phyloP scores from a whole-genome alignment of 1,140 invertebrate species.

The Cydia splendana region DNA sequence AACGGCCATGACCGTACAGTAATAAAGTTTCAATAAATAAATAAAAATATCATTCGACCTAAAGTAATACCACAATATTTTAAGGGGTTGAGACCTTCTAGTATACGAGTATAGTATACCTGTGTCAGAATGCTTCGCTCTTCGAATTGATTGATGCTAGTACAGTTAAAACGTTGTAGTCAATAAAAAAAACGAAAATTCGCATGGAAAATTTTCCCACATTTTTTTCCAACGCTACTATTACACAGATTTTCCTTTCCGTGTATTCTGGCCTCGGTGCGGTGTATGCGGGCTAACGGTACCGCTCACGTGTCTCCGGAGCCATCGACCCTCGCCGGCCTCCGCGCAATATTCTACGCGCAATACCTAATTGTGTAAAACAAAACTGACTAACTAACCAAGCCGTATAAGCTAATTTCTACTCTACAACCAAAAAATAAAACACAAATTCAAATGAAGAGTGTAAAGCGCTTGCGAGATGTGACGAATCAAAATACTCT shows the following conservation, averaged over 20 bases:
- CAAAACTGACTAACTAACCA: conserved; percentile 44
- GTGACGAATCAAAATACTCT: not conserved
- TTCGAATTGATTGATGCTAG: too few species aligned
- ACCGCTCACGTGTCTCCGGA: conserved; percentile 72
- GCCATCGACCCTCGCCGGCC: conserved; percentile 75
- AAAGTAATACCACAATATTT: too few species aligned
- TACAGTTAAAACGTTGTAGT: too few species aligned
- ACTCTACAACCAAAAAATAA: not conserved
- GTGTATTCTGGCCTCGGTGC: conserved; percentile 61
- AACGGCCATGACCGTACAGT: too few species aligned
- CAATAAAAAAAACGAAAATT: not conserved
- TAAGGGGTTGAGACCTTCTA: too few species aligned
- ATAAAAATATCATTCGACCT: too few species aligned
- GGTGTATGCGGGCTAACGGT: conserved; percentile 69
- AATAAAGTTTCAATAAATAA: too few species aligned
- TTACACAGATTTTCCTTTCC: conserved; percentile 70
- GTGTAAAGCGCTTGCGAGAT: not conserved
- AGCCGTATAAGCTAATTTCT: conserved; percentile 19
- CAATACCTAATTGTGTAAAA: conserved; percentile 46
- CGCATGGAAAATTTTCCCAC: not conserved
- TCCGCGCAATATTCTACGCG: conserved; percentile 75
- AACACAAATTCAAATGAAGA: not conserved
- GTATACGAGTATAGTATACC: too few species aligned
- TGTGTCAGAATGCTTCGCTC: too few species aligned
- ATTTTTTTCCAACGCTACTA: conserved; percentile 55